These are phyloP conservation scores for Epinotia demarniana DNA, from an alignment of 2,888 invertebrate genomes.

Conservation along the genomic window DNA sequence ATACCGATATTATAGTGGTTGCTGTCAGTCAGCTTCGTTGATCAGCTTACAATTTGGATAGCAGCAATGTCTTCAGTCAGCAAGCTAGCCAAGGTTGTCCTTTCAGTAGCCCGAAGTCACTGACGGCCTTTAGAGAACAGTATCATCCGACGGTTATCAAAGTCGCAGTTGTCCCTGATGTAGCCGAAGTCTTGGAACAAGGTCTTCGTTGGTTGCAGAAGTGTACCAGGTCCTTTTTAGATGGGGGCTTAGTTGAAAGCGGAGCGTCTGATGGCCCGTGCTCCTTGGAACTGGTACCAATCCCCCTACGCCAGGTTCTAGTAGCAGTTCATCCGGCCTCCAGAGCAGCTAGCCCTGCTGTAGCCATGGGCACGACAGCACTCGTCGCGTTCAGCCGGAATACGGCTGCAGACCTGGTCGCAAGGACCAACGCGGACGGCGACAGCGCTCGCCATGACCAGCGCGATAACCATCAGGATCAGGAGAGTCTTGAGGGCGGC, in stretches of 20 bases:
- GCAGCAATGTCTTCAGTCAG: no score
- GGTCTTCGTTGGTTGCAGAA: background rate
- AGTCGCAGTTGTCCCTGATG: background rate
- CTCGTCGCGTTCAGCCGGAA: background rate
- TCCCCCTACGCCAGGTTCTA: background rate
- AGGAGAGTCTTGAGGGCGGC: constrained; percentile 23
- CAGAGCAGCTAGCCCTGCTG: background rate
- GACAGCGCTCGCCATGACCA: constrained; percentile 7
- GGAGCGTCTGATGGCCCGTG: background rate
- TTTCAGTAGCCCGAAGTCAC: no score
- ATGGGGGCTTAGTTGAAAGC: background rate
- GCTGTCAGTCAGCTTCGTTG: no score
- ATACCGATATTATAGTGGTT: no score
- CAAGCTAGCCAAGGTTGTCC: no score
- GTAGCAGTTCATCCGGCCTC: constrained; percentile 5
- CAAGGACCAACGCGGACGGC: background rate
- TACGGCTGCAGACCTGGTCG: constrained; percentile 15
- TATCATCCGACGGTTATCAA: no score
- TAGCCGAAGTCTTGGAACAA: background rate
- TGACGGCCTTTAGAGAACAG: no score
- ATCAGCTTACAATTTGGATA: no score
- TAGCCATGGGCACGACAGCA: constrained; percentile 19
- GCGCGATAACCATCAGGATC: constrained; percentile 4
- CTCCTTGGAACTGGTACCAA: background rate
- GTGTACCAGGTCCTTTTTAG: background rate